Evolutionary conservation across 2,888 invertebrate genomes (phyloP).

Genomic region (Andrena chrysosceles): DNA sequence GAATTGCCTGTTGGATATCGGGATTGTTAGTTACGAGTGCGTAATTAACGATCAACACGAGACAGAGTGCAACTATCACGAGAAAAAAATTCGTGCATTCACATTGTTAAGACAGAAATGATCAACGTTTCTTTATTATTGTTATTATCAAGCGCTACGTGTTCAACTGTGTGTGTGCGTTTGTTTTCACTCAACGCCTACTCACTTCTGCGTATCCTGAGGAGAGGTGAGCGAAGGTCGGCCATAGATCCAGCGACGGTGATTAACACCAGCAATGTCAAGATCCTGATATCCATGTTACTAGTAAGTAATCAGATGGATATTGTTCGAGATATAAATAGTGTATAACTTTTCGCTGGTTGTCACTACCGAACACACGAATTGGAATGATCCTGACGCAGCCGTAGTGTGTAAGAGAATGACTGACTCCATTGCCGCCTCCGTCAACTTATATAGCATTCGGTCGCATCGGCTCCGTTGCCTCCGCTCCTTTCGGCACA

Average conservation of each 20-base stretch:
- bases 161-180: constrained; percentile 1
- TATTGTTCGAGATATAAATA: background rate
- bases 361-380: constrained; percentile 50
- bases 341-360: constrained; percentile 3
- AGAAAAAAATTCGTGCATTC: background rate
- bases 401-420: constrained; percentile 76
- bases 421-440: constrained; percentile 76
- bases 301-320: background rate
- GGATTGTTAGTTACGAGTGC: constrained; percentile 8
- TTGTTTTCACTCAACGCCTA: background rate
- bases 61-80: background rate
- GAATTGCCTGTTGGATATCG: background rate
- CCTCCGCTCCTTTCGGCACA: constrained; percentile 57
- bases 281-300: constrained; percentile 69
- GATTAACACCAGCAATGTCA: constrained; percentile 60
- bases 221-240: background rate
- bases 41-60: background rate
- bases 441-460: constrained; percentile 82
- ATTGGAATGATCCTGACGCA: constrained; percentile 61
- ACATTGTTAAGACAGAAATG: background rate
- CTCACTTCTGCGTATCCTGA: constrained; percentile 62
- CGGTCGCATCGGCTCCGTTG: constrained; percentile 64
- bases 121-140: background rate
- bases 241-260: constrained; percentile 55
- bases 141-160: background rate